Conservation (phyloP, 2,888 invertebrate genomes). For the Pseudanteris insignis region DNA sequence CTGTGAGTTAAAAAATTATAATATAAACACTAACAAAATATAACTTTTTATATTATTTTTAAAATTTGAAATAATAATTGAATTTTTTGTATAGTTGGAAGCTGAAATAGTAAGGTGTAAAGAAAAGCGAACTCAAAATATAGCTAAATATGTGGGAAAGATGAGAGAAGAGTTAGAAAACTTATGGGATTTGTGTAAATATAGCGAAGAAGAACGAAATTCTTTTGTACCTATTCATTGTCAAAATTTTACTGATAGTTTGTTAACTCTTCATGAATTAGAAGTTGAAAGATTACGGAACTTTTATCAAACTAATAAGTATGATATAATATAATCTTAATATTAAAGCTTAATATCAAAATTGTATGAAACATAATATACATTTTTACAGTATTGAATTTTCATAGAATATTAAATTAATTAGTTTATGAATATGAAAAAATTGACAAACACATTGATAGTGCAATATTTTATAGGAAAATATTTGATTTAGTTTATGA, state of each 20-base stretch:
- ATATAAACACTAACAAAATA: background rate
- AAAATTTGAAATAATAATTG: too few species aligned
- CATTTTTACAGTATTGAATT: too few species aligned
- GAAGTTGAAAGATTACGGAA: conserved; percentile 77
- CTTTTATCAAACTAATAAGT: conserved; percentile 72
- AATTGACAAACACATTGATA: too few species aligned
- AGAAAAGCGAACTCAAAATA: conserved; percentile 78
- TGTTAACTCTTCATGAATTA: conserved; percentile 80
- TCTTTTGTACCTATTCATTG: conserved; percentile 74
- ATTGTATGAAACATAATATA: too few species aligned
- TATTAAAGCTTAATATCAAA: too few species aligned
- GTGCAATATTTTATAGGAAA: conserved; percentile 64
- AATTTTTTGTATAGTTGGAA: conserved; percentile 69
- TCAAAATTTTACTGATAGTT: conserved; percentile 81
- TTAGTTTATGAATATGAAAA: too few species aligned
- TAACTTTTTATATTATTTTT: too few species aligned
- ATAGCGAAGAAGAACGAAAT: conserved; percentile 71
- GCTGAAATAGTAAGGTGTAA: conserved; percentile 81
- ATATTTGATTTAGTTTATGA: conserved; percentile 75
- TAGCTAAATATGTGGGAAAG: conserved; percentile 72
- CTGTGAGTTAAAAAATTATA: conserved; percentile 63
- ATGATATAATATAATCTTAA: too few species aligned
- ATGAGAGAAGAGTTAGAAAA: conserved; percentile 76
- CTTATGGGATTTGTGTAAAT: conserved; percentile 83
- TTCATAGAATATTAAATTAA: too few species aligned